Evolutionary conservation across 2,797 vertebrate species (phyloP).

Genomic region (Champsocephalus gunnari): DNA sequence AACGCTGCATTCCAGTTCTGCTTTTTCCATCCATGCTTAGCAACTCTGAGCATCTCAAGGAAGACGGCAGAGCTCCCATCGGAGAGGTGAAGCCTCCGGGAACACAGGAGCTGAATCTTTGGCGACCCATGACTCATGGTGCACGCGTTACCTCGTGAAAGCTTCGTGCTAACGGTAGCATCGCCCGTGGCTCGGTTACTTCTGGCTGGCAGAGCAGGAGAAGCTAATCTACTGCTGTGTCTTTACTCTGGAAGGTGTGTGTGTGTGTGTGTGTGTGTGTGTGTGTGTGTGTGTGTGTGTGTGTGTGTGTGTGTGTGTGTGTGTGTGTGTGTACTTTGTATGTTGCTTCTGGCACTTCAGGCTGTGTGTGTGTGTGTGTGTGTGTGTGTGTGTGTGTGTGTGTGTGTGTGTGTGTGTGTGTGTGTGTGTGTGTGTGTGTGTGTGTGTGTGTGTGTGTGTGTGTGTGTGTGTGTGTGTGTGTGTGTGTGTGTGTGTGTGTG

Average conservation of each 20-base stretch:
- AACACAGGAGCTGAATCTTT: slow-evolving; percentile 13
- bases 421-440: not conserved
- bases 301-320: not conserved
- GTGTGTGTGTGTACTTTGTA: too few relatives aligned
- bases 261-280: slow-evolving; percentile 5
- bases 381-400: too few relatives aligned
- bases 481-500: slow-evolving; percentile 2
- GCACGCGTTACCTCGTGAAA: slow-evolving; percentile 60
- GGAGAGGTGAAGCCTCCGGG: slow-evolving; percentile 10
- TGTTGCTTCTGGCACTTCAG: too few relatives aligned
- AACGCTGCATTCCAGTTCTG: too few relatives aligned
- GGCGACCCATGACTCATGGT: slow-evolving; percentile 51
- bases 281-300: not conserved
- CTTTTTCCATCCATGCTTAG: not conserved
- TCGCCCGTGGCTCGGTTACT: slow-evolving; percentile 71
- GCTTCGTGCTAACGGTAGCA: slow-evolving; percentile 45
- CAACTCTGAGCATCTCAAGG: slow-evolving; percentile 10
- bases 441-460: not conserved
- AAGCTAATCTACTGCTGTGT: slow-evolving; percentile 65
- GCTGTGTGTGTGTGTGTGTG: too few relatives aligned
- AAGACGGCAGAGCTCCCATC: not conserved
- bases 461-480: not conserved
- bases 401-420: not conserved
- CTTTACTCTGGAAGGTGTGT: not conserved
- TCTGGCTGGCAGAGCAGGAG: slow-evolving; percentile 69